Evolutionary conservation across 2,888 invertebrate genomes (phyloP), one percentile per base, ranked within the genome.

Genomic region (Netelia inedita): DNA sequence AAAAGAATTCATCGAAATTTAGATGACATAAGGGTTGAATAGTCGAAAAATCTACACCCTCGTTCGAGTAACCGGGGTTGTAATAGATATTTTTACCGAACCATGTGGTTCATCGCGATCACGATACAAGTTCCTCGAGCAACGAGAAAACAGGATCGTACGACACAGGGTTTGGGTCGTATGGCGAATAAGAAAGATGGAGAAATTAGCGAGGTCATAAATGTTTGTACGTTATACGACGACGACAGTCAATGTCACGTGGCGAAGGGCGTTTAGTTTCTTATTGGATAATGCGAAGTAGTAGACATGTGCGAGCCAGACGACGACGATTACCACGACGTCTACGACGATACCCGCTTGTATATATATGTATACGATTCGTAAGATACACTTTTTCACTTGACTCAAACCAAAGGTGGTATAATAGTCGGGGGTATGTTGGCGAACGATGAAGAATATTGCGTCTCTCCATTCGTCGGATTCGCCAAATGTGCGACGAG

Each of bases 221-320:
- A 85, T 46, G 46, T 46, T 46, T 46, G 46, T 14, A 14, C 46
- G 82, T 85, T 82, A 65, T 74, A 83, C 72, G 79, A 82, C 78
- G 69, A 78, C 85, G 78, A 75, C 85, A 85, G 78, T 85, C 85
- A 87, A 87, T 88, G 86, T 91, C 88, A 85, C 87, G 88, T 88
- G 88, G 85, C 88, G 89, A 89, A 90, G 89, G 90, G 91, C 89
- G 87, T 88, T 85, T 82, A 88, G 83, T 90, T 91, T 91, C 89
- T 88, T 88, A 90, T 89, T 90, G 89, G 88, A 88, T 90, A 89
- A 91, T 89, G 89, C 89, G 88, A 75, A 89, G 85, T 89, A 82
- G 88, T 84, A 63, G 89, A 91, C 92, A 92, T 92, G 89, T 92
- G 92, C 89, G 91, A 88, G 87, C 92, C 92, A 92, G 92, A 92